phyloP scores from a whole-genome alignment of 2,888 invertebrate genomes.

The Archips crataeganus region DNA sequence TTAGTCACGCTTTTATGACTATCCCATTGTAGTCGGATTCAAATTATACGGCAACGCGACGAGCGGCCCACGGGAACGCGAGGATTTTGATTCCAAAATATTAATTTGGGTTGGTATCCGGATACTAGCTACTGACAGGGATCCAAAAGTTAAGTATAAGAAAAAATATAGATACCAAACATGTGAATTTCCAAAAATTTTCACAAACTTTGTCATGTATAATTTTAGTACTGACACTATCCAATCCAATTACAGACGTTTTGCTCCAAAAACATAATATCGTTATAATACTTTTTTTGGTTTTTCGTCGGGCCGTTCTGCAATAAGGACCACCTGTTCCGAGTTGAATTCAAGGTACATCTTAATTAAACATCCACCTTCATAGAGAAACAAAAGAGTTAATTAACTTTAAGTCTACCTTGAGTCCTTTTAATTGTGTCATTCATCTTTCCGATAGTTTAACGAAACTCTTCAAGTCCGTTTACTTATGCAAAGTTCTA shows the following conservation, averaged over 20 bases:
- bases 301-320: too few species aligned
- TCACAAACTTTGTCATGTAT: too few species aligned
- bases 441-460: neutral
- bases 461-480: neutral
- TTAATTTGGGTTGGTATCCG: neutral
- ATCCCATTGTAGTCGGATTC: slow-evolving; percentile 61
- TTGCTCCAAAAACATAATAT: too few species aligned
- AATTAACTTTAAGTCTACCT: neutral
- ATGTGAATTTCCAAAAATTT: too few species aligned
- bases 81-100: slow-evolving; percentile 17
- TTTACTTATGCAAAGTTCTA: neutral
- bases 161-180: too few species aligned
- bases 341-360: slow-evolving; percentile 22
- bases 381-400: slow-evolving; percentile 1
- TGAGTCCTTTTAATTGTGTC: slow-evolving; percentile 7
- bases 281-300: too few species aligned
- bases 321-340: too few species aligned
- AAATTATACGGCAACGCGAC: slow-evolving; percentile 60
- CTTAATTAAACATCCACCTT: slow-evolving; percentile 37
- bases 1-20: slow-evolving; percentile 60
- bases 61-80: slow-evolving; percentile 41
- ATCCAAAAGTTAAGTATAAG: too few species aligned
- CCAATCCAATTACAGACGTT: too few species aligned
- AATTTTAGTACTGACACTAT: too few species aligned
- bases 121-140: neutral